Evolutionary conservation across 1,140 invertebrate species (phyloP), one percentile per base, ranked within the genome.

Genomic region (Liolophura sinensis): DNA sequence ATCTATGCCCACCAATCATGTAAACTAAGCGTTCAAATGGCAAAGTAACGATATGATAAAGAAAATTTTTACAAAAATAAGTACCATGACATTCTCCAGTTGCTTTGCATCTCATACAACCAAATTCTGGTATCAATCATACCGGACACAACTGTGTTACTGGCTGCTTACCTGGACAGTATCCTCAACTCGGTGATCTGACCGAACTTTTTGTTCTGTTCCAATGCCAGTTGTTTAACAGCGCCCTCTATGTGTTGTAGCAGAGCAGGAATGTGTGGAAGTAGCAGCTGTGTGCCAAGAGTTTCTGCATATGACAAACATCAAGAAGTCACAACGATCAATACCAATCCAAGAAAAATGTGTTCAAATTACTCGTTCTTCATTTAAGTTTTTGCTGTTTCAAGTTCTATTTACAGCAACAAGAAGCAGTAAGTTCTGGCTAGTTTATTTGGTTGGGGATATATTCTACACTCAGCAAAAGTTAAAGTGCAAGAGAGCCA

Each of bases 241-340:
- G 70, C 65, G 15, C 51, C 68, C 57, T 79, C 66, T 47, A 96
- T 88, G 57, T 90, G 89, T 62, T 88, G 84, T 11, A 96, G 82
- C 64, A 97, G 89, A 40, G 85, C 81, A 9, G 89, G 85, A 14
- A 94, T 88, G 76, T 94, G 89, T 0, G 92, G 92, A 15, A 91
- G 73, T 3, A 95, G 76, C 62, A 95, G 87, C 59, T 85, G 85
- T 65, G 90, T 91, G 5, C 92, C 92, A 75, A 89, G 91, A 81
- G 92, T 93, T 1, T 91, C 51, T 5, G 51, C n/a, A 20, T 54
- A 3, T 54, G 51, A 24, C 12, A n/a, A 54, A 54, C 7, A 54
- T 12, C 18, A 20, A 54, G 12, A 54, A 54, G n/a, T 54, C n/a
- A 54, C 24, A 20, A 40, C 31, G 31, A 40, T 40, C 31, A 40